Conservation (phyloP, 2,113 vertebrate species). For the Campylomormyrus tamandua region DNA sequence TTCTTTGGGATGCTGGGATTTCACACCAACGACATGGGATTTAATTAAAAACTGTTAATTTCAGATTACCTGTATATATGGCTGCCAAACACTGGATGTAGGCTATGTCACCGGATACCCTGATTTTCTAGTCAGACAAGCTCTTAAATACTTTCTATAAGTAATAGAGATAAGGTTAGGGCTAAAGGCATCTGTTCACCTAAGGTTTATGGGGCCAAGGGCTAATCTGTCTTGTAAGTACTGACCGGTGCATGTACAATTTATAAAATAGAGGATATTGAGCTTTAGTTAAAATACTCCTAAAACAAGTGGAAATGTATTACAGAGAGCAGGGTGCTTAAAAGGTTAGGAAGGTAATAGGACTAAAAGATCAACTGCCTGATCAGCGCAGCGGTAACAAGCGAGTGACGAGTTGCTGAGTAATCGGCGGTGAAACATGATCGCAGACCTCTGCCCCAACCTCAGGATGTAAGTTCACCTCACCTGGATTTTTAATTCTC, state of each 20-base stretch:
- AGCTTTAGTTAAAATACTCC: background rate
- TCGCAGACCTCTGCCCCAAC: conserved; percentile 59
- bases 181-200: background rate
- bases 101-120: background rate
- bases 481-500: conserved; percentile 66
- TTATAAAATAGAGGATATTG: background rate
- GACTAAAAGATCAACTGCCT: background rate
- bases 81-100: background rate
- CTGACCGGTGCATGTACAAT: background rate
- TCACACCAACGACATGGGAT: background rate
- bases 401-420: conserved; percentile 66
- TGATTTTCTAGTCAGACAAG: background rate
- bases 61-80: background rate
- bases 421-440: conserved; percentile 62
- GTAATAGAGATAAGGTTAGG: background rate
- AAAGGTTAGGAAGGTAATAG: background rate
- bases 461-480: conserved; percentile 55
- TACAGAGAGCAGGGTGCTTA: background rate
- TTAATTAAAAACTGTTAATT: background rate
- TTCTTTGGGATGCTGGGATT: background rate
- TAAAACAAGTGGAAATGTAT: background rate
- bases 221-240: background rate
- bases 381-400: conserved; percentile 22
- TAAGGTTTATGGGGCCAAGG: background rate
- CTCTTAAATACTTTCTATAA: background rate